These are phyloP conservation scores for Drosophila mojavensis DNA, from an alignment of 1,140 invertebrate genomes.

Conservation along the genomic window DNA sequence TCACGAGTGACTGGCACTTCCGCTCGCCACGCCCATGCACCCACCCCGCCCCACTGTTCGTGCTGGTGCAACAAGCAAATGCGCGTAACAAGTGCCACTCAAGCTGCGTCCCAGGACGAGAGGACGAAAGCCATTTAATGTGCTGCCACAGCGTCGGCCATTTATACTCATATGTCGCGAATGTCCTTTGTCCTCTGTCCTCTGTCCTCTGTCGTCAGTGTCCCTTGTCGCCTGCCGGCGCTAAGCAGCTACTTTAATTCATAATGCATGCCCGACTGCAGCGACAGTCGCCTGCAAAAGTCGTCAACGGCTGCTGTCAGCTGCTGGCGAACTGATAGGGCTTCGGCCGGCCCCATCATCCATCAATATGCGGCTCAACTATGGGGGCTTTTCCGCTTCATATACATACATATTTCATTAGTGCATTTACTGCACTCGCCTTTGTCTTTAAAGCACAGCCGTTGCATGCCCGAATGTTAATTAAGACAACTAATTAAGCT, in stretches of 20 bases:
- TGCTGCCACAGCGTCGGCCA: conserved; percentile 56
- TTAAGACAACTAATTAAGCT: conserved; percentile 6
- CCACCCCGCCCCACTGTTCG: too few species aligned
- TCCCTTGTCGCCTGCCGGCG: conserved; percentile 41
- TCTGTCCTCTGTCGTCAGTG: background rate
- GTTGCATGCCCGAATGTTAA: conserved; percentile 1
- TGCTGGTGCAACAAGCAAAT: conserved; percentile 21
- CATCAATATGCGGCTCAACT: too few species aligned
- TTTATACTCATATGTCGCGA: conserved; percentile 42
- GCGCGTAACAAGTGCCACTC: conserved; percentile 71
- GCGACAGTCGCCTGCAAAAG: background rate
- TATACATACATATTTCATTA: background rate
- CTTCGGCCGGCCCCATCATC: too few species aligned
- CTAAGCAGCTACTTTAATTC: conserved; percentile 68
- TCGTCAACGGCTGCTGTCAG: conserved; percentile 1
- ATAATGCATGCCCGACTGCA: conserved; percentile 48
- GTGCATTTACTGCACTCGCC: background rate
- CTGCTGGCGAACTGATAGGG: conserved; percentile 5
- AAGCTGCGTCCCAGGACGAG: conserved; percentile 15
- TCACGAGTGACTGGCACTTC: background rate
- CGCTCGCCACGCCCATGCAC: background rate
- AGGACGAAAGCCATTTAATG: conserved; percentile 61
- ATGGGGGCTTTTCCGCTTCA: background rate
- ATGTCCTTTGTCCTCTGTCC: background rate
- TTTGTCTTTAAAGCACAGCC: background rate